Conservation (phyloP, 2,797 vertebrate species). For the Pangasius djambal region DNA sequence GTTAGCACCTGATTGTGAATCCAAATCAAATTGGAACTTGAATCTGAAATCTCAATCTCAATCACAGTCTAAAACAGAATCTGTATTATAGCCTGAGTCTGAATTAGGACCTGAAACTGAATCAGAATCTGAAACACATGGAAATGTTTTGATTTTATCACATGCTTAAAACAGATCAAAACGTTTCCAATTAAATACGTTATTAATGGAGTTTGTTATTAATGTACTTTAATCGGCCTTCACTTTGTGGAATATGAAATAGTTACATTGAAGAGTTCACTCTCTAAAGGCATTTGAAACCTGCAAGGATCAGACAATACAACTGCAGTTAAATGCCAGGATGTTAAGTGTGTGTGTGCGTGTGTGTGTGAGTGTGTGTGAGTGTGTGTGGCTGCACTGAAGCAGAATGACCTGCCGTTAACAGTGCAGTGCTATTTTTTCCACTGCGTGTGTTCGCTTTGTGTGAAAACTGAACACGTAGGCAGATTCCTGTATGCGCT, state of each 20-base stretch:
- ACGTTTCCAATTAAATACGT: background rate
- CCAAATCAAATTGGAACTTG: background rate
- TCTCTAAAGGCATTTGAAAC: background rate
- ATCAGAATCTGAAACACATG: background rate
- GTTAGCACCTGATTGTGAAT: background rate
- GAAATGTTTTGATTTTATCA: background rate
- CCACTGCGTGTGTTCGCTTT: slow-evolving; percentile 50
- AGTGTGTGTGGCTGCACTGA: background rate
- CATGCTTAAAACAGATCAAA: background rate
- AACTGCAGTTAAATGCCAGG: background rate
- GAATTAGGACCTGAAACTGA: background rate
- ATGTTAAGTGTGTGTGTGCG: background rate
- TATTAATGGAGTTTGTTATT: background rate
- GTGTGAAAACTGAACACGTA: slow-evolving; percentile 60
- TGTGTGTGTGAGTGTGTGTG: slow-evolving; percentile 23
- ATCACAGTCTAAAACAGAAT: background rate
- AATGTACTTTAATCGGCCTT: background rate
- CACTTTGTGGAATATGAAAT: background rate
- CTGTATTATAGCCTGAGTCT: background rate
- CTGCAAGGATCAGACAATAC: background rate
- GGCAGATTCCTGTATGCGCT: slow-evolving; percentile 59
- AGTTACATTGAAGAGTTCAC: background rate
- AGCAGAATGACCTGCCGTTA: slow-evolving; percentile 8
- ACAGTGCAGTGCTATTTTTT: slow-evolving; percentile 31
- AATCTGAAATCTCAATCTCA: background rate